Conservation (phyloP, 2,888 invertebrate species). For the Leptura quadrifasciata region DNA sequence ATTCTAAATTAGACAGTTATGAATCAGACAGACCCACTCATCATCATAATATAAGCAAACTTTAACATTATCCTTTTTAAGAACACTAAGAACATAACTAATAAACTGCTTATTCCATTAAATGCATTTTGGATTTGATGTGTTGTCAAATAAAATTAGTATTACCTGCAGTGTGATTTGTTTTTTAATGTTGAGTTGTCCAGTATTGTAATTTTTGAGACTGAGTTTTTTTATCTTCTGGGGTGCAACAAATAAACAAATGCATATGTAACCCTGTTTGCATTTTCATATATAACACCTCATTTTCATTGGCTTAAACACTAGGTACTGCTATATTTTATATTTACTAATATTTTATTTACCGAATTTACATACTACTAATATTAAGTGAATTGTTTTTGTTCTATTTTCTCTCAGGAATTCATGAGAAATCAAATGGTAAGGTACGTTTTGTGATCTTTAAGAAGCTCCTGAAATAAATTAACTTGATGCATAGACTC, state of each 20-base stretch:
- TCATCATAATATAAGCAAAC: slow-evolving; percentile 32
- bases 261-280: slow-evolving; percentile 11
- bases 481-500: too few species aligned
- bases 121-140: neutral
- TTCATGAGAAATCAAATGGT: too few species aligned
- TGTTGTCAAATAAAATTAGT: slow-evolving; percentile 10
- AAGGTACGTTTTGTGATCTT: too few species aligned
- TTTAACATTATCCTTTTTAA: slow-evolving; percentile 17
- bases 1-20: slow-evolving; percentile 56
- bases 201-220: slow-evolving; percentile 3
- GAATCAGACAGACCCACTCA: slow-evolving; percentile 28
- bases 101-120: slow-evolving; percentile 11
- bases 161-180: neutral
- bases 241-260: neutral
- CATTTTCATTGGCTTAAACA: neutral
- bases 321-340: neutral
- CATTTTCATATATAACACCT: slow-evolving; percentile 21
- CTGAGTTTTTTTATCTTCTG: slow-evolving; percentile 9
- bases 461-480: too few species aligned
- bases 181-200: slow-evolving; percentile 6
- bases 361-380: neutral
- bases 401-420: too few species aligned
- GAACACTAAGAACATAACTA: slow-evolving; percentile 21
- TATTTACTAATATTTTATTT: neutral
- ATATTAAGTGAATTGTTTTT: too few species aligned